Conservation (phyloP, 2,113 vertebrate species). For the Phylloscopus trochiloides region DNA sequence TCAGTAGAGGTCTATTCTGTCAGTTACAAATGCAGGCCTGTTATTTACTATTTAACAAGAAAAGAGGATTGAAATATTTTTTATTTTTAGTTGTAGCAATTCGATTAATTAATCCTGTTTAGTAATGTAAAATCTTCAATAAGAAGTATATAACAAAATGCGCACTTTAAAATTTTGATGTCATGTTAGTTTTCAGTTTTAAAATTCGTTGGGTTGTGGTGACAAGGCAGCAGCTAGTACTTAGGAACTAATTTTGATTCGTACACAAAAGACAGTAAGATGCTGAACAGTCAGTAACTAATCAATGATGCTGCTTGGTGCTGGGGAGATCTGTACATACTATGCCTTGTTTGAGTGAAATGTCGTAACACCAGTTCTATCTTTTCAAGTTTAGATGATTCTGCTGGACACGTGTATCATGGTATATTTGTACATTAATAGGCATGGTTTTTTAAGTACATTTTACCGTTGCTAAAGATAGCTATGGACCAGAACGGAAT, state of each 20-base stretch:
- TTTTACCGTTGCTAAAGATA: not conserved
- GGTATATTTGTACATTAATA: not conserved
- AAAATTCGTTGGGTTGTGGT: not conserved
- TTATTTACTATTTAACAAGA: not conserved
- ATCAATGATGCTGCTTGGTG: not conserved
- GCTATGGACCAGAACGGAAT: not conserved
- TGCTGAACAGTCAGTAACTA: not conserved
- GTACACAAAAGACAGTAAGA: not conserved
- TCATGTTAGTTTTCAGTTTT: not conserved
- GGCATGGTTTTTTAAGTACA: not conserved
- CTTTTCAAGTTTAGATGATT: not conserved
- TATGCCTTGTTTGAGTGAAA: not conserved
- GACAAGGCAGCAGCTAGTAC: not conserved
- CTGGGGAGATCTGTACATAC: not conserved
- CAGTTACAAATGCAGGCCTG: not conserved
- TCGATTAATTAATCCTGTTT: not conserved
- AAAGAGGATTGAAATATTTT: not conserved
- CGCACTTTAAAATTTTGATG: not conserved
- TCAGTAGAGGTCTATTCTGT: not conserved
- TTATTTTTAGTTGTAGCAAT: not conserved
- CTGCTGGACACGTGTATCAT: not conserved
- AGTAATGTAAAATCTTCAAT: not conserved
- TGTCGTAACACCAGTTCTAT: not conserved
- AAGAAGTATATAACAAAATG: not conserved
- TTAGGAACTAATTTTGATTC: not conserved